Base-by-base conservation (phyloP, 2,888 invertebrate genomes). In the Amiota minor region DNA sequence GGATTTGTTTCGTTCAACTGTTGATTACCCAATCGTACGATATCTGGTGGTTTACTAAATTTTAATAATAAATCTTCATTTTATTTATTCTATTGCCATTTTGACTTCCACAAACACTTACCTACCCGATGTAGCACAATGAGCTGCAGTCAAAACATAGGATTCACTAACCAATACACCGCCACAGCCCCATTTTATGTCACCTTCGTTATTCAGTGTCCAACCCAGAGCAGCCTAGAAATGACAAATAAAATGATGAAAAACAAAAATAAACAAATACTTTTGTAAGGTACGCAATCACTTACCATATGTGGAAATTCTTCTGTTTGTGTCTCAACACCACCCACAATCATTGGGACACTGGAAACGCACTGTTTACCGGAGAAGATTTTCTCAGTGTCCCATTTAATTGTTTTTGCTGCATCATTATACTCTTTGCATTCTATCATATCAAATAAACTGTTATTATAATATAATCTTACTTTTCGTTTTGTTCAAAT, bases 261-360 rank as follows among this genome's bases (percentile, higher is more conserved):
- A 4, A 45, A 9, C 4, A 12, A 9, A 53, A 2, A 2, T 50
- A 50, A 1, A 4, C n/a, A 4, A 3, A 50, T n/a, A 4, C 4
- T 2, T 23, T 1, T 2, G 3, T 2, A 2, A 3, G 1, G 3
- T 14, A 16, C 20, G 35, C 65, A 11, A 11, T 1, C 46, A 14
- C 55, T 73, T 89, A 91, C 92, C 92, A 92, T 92, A 78, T 92
- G 92, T 1, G 92, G 92, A 84, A 91, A 92, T 81, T 92, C 91
- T 55, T 90, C 91, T 45, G 88, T 83, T 23, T 86, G 80, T 0
- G 92, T 91, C 14, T 89, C 88, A 67, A 88, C 87, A 6, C 92
- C 92, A 3, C 92, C 92, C 61, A 92, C 91, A 72, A 92, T 92
- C 75, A 92, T 81, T 0, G 91, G 90, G 20, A 91, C 86, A 73